Evolutionary conservation across 37 sponge, comb jelly and placozoan genomes (phyloP).

Genomic region (Eunapius fragilis): DNA sequence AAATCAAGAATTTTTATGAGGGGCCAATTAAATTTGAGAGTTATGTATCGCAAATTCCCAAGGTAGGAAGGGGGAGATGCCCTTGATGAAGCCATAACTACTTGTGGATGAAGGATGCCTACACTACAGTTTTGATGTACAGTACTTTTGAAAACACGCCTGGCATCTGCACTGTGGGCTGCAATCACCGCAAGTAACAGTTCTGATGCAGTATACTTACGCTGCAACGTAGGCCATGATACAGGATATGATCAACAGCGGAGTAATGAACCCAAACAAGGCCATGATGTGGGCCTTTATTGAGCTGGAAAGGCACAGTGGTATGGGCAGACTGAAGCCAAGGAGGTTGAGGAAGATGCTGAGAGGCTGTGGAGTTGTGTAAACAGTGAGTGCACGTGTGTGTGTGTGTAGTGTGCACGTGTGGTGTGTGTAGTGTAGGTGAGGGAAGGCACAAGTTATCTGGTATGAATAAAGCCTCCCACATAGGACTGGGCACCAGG

Average conservation of each 20-base stretch:
- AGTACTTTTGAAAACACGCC: background rate
- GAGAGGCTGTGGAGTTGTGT: conserved; percentile 3
- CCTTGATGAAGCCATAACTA: no score
- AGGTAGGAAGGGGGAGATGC: no score
- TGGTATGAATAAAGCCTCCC: no score
- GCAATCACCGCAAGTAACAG: background rate
- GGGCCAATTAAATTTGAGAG: no score
- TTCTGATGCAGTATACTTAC: conserved; percentile 25
- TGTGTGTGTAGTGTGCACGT: background rate
- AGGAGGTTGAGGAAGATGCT: conserved; percentile 50
- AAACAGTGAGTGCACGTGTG: background rate
- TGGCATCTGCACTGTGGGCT: background rate
- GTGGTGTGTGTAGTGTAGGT: no score
- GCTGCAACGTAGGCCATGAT: conserved; percentile 26
- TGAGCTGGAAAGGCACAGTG: conserved; percentile 44
- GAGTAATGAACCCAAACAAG: conserved; percentile 73
- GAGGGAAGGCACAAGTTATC: no score
- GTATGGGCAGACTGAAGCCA: conserved; percentile 74
- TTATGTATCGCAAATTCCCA: no score
- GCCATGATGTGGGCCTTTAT: conserved; percentile 60
- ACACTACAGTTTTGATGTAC: background rate
- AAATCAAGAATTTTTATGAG: no score
- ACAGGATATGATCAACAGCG: conserved; percentile 27
- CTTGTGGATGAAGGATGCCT: no score
- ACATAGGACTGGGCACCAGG: no score